Percentiles rank a stretch among this genome's conserved stretches.
Evolutionary conservation across 2,888 invertebrate genomes (phyloP).

Genomic region (Margaritifera margaritifera): DNA sequence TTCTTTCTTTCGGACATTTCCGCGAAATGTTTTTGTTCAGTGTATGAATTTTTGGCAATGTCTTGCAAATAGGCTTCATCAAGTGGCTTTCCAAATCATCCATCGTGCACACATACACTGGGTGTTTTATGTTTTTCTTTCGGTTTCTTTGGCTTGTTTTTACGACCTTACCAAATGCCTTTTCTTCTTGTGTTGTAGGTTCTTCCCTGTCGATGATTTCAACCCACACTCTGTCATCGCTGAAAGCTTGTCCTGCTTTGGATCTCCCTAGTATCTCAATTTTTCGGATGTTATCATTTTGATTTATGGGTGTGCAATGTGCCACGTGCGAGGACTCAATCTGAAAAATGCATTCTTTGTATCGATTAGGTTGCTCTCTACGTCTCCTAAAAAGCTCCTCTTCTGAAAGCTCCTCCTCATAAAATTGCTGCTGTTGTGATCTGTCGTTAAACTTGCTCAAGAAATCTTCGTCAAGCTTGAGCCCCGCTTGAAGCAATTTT

Average conservation of each 20-base stretch:
- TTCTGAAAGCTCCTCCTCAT: not conserved
- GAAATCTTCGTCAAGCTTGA: too few relatives aligned
- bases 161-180: slow-evolving; percentile 16
- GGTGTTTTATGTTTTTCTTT: slow-evolving; percentile 28
- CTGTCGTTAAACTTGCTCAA: too few relatives aligned
- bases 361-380: slow-evolving; percentile 20
- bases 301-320: slow-evolving; percentile 29
- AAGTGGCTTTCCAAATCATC: slow-evolving; percentile 38
- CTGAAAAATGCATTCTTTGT: slow-evolving; percentile 32
- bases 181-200: slow-evolving; percentile 4
- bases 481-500: too few relatives aligned
- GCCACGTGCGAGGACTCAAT: slow-evolving; percentile 38
- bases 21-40: slow-evolving; percentile 12
- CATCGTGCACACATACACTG: slow-evolving; percentile 43
- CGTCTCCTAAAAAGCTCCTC: slow-evolving; percentile 1
- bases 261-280: slow-evolving; percentile 45
- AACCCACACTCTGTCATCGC: slow-evolving; percentile 45
- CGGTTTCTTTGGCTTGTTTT: slow-evolving; percentile 21
- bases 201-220: slow-evolving; percentile 28
- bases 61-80: slow-evolving; percentile 39
- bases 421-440: not conserved
- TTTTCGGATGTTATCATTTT: slow-evolving; percentile 9
- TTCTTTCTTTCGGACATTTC: slow-evolving; percentile 2
- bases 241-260: slow-evolving; percentile 43
- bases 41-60: slow-evolving; percentile 33